Base-by-base conservation (phyloP, 2,797 vertebrate species). In the Acanthornis magna region DNA sequence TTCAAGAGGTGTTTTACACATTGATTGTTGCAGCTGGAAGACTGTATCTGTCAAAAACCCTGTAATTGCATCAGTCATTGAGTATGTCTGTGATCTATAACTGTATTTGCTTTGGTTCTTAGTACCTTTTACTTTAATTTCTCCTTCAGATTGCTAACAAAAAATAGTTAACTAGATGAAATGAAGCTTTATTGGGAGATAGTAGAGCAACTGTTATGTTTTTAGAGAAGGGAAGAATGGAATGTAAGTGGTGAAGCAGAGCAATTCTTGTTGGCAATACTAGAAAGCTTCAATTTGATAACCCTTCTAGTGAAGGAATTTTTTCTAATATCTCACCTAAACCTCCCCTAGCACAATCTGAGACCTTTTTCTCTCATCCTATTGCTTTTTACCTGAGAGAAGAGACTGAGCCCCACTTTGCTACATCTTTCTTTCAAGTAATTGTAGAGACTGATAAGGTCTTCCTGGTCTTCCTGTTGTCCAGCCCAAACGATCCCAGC, bases 1-100 rank as follows among this genome's bases (percentile, higher is more conserved):
- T 94, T 94, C 67, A 82, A 79, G 21, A 57, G 80, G 15, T 61
- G 30, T 65, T 94, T 85, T 50, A 75, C 30, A 62, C 16, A 27
- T 67, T 53, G 34, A 50, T 57, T 84, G 16, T 48, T 14, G 1
- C 60, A 90, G 12, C 32, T 83, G 26, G 29, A 61, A 87, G 58
- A 57, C 7, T 26, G 7, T 20, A 26, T 75, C 55, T 53, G 57
- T 84, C 48, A 93, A 80, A 89, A 90, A 45, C 9, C 4, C 36
- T 71, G 22, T 80, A 65, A 80, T 78, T 61, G 29, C 16, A 29
- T 75, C 58, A 55, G 40, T 72, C 16, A 42, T 14, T 60, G 54
- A 36, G 11, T 62, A 86, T 2, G 2, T 53, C 38, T 86, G 16
- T 72, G 30, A 78, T 87, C 13, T 57, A 25, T 65, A 55, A 42